A percentile compares a stretch with the other conserved stretches of the same genome.
Evolutionary conservation across 1,140 invertebrate genomes (phyloP).

Genomic region (Nilaparvata lugens): DNA sequence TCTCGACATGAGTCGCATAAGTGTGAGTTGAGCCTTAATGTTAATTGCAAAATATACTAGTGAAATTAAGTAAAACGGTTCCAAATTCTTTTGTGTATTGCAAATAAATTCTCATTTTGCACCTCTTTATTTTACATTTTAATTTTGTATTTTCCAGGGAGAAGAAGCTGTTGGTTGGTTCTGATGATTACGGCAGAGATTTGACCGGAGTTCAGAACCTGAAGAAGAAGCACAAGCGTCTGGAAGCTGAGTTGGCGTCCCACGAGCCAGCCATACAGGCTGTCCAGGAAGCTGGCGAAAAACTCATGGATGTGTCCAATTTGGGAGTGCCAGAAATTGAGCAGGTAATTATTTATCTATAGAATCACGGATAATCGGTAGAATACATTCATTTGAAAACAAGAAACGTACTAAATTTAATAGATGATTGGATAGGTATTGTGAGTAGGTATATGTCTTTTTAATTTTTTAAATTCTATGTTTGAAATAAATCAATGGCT

Average conservation of each 20-base stretch:
- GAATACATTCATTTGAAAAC: no score
- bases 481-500: no score
- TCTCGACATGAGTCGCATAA: no score
- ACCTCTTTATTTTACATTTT: not conserved
- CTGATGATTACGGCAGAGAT: slow-evolving; percentile 96
- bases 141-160: slow-evolving; percentile 48
- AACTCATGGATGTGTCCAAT: slow-evolving; percentile 95
- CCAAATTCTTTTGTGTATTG: no score
- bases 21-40: no score
- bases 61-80: no score
- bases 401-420: no score
- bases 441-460: no score
- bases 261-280: slow-evolving; percentile 96
- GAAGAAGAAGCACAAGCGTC: slow-evolving; percentile 95
- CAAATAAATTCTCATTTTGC: not conserved
- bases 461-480: no score
- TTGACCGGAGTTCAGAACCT: slow-evolving; percentile 96
- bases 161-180: slow-evolving; percentile 94
- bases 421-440: not conserved
- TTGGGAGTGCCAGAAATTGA: slow-evolving; percentile 94
- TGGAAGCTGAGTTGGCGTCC: slow-evolving; percentile 90
- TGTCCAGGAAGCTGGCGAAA: slow-evolving; percentile 92
- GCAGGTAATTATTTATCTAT: slow-evolving; percentile 28
- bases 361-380: no score
- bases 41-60: no score